Evolutionary conservation across 2,888 invertebrate species (phyloP).

Genomic region (Protophormia terraenovae): DNA sequence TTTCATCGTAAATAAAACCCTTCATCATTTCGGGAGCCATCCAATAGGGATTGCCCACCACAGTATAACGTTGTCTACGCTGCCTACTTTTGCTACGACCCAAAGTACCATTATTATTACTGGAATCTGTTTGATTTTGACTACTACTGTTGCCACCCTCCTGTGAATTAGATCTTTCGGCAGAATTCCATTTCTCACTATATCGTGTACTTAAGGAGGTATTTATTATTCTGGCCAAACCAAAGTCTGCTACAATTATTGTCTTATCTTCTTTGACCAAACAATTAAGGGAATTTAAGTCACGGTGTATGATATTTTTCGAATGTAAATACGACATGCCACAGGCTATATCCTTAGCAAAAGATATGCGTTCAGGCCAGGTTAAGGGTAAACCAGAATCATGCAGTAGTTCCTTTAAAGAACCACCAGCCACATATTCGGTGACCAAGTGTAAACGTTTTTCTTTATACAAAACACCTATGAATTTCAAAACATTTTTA

Average conservation of each 20-base stretch:
- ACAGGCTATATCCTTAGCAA: constrained; percentile 95
- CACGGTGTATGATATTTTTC: constrained; percentile 96
- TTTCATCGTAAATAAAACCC: constrained; percentile 96
- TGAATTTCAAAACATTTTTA: constrained; percentile 94
- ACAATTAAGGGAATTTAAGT: constrained; percentile 97
- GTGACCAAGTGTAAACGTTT: constrained; percentile 95
- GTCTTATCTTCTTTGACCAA: constrained; percentile 94
- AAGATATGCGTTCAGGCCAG: constrained; percentile 91
- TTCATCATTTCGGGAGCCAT: constrained; percentile 99
- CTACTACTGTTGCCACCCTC: not conserved
- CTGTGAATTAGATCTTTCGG: constrained; percentile 76
- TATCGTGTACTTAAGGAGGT: constrained; percentile 80
- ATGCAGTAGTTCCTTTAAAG: constrained; percentile 92
- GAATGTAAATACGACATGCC: constrained; percentile 97
- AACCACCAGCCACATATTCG: constrained; percentile 96
- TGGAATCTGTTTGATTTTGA: constrained; percentile 1
- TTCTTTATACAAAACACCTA: constrained; percentile 96
- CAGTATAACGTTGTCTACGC: constrained; percentile 94
- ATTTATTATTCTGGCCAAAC: constrained; percentile 90
- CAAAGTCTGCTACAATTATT: constrained; percentile 98
- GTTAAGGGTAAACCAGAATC: constrained; percentile 86
- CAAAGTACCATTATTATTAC: constrained; percentile 80
- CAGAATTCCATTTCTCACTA: constrained; percentile 74
- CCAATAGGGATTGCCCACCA: constrained; percentile 98
- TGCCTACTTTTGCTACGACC: constrained; percentile 84